These are phyloP conservation scores for Malthinus flaveolus DNA, from an alignment of 2,888 invertebrate genomes.

Conservation along the genomic window DNA sequence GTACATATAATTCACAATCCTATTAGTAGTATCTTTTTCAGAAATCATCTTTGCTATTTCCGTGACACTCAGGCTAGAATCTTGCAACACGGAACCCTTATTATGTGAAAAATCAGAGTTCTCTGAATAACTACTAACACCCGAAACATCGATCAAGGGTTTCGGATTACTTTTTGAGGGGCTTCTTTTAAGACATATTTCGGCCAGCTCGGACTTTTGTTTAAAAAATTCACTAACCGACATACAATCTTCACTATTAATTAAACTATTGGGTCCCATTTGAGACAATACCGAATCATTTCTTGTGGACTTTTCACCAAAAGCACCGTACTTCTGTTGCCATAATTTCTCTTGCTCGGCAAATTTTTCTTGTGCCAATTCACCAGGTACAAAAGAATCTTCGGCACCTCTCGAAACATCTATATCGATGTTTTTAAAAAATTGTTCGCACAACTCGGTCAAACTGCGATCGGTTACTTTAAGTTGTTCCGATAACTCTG, in stretches of 20 bases:
- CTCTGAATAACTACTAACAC: background rate
- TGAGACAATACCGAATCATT: constrained; percentile 11
- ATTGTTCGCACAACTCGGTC: constrained; percentile 38
- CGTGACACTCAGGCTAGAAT: constrained; percentile 18
- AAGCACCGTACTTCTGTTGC: constrained; percentile 43
- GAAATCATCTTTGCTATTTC: constrained; percentile 24
- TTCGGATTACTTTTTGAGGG: constrained; percentile 41
- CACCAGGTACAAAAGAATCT: constrained; percentile 44
- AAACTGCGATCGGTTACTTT: constrained; percentile 39
- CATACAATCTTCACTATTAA: constrained; percentile 39
- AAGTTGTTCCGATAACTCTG: constrained; percentile 38
- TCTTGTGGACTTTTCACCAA: constrained; percentile 13
- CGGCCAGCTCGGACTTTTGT: constrained; percentile 52
- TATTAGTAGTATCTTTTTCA: constrained; percentile 18
- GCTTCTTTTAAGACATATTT: constrained; percentile 38
- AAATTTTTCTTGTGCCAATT: constrained; percentile 51
- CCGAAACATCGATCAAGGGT: constrained; percentile 40
- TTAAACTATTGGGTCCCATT: background rate
- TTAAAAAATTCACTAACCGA: constrained; percentile 56
- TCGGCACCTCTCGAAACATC: constrained; percentile 16
- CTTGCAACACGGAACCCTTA: background rate
- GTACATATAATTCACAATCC: constrained; percentile 22
- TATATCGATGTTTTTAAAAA: constrained; percentile 32
- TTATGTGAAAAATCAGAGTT: background rate
- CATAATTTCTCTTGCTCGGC: constrained; percentile 54